Evolutionary conservation across 2,888 invertebrate genomes (phyloP), one percentile per base, ranked within the genome.

Genomic region (Blastobasis lacticolella): DNA sequence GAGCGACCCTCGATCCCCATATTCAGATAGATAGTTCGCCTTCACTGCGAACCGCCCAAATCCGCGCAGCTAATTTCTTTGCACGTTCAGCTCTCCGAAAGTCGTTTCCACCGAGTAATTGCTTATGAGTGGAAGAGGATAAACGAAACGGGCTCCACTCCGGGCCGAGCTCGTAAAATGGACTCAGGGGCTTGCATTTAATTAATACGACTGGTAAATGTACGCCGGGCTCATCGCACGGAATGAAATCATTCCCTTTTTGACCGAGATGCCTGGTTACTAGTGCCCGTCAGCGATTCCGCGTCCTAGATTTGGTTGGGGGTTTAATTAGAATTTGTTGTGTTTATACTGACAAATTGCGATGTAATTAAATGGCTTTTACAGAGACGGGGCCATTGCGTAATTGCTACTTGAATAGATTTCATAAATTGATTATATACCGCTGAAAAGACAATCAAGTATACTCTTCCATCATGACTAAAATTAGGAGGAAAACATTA

Each of bases 51-150:
- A 23, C 23, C 23, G 23, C 23, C 23, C 23, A 80, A 81, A 81
- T 76, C 75, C 75, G 67, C 67, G 69, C 67, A 71, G 74, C 81
- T 81, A 82, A 83, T 81, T 82, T 81, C 80, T 83, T 83, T 81
- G 68, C 78, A 74, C 78, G 78, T 77, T 75, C 71, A 69, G 70
- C 72, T 76, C 74, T 77, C 72, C 66, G 70, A 78, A 81, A 81
- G 79, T 81, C 81, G 76, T 83, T 83, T 75, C 72, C 71, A 69
- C 71, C 77, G 81, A 85, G 80, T 86, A 86, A 85, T 86, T 84
- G 86, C 86, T 86, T 85, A 85, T 85, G 85, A 86, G 83, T 82
- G 77, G 78, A 78, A 80, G 78, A 77, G 85, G 82, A 85, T 85
- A 82, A 86, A 78, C 83, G 81, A 71, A 83, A 85, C 80, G 81